Base-by-base conservation (phyloP, 2,888 invertebrate species). In the Perizoma affinitatum region DNA sequence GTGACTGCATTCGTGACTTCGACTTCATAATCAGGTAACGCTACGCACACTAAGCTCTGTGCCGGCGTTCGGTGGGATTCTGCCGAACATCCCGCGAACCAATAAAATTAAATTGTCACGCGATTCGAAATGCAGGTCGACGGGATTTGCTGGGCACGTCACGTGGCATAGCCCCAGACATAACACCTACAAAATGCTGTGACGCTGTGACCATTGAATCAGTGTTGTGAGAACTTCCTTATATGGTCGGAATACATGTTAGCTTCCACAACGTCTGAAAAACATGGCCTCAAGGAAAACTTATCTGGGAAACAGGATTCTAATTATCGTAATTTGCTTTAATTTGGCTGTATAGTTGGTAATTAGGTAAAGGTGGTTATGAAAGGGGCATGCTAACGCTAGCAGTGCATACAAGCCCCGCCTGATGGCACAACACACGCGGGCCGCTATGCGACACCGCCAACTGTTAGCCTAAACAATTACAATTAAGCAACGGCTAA, bases 401-500 rank as follows among this genome's bases (percentile, higher is more conserved):
- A 5, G 9, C 33, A 42, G n/a, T 51, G 22, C 22, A 22, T 3
- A 38, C 59, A 10, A 58, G 69, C 59, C 54, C 54, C 67, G 59
- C 61, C 70, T 69, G 75, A 90, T 90, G 90, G 90, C 90, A 90
- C 90, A 83, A 80, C 75, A 76, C 68, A 73, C 76, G 72, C 80
- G 54, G 74, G 78, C 80, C 86, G 88, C 90, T 86, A 68, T 72
- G 88, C 90, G 84, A 82, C 83, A 78, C 71, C 75, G 78, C 77
- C 74, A 70, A 85, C 78, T 83, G 76, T 78, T 86, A 87, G 86
- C 85, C 79, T 63, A 69, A 66, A 70, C 85, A 71, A 77, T 82
- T 83, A 87, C 71, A 87, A 84, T 87, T 52, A 86, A 85, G 87
- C 83, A 88, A 90, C 88, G 88, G 86, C 86, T 83, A 83, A 84